These are phyloP conservation scores for Scelioninae gen. 1 DNA, from an alignment of 2,888 invertebrate species.

Conservation along the genomic window DNA sequence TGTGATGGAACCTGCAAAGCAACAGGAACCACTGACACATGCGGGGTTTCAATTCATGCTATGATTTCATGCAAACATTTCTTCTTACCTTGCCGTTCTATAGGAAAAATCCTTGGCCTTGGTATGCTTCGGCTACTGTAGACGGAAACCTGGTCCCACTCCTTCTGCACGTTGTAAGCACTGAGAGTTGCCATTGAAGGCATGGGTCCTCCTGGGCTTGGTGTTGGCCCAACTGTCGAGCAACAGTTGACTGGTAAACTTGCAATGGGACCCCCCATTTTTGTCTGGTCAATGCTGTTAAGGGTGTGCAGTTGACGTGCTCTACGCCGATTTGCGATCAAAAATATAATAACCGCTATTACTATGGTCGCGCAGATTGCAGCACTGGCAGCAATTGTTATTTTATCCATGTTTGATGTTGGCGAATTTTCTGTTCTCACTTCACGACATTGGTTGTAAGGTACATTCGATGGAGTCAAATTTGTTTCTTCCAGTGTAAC, in stretches of 20 bases:
- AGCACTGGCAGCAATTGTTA: constrained; percentile 96
- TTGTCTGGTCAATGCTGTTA: constrained; percentile 88
- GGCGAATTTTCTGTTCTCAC: constrained; percentile 93
- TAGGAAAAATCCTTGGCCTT: constrained; percentile 92
- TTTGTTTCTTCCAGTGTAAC: constrained; percentile 94
- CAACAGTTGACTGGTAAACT: constrained; percentile 93
- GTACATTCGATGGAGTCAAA: constrained; percentile 94
- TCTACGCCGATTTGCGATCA: constrained; percentile 92
- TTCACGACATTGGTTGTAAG: constrained; percentile 94
- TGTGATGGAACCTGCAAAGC: constrained; percentile 80
- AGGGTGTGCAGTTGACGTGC: constrained; percentile 90
- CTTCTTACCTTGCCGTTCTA: constrained; percentile 86
- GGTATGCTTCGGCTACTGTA: constrained; percentile 96
- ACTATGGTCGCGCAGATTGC: constrained; percentile 97
- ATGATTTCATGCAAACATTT: not conserved
- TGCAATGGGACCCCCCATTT: constrained; percentile 88
- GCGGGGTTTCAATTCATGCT: constrained; percentile 19
- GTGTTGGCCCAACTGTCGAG: constrained; percentile 89
- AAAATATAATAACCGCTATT: constrained; percentile 94
- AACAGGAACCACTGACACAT: constrained; percentile 58
- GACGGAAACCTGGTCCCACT: constrained; percentile 95
- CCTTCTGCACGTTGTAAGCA: constrained; percentile 93
- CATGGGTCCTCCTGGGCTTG: constrained; percentile 91
- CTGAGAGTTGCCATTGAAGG: constrained; percentile 91
- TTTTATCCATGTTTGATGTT: constrained; percentile 96